Percentiles rank a stretch among this genome's conserved stretches.
phyloP scores from a whole-genome alignment of 1,140 invertebrate species.

The Bombus pyrosoma region DNA sequence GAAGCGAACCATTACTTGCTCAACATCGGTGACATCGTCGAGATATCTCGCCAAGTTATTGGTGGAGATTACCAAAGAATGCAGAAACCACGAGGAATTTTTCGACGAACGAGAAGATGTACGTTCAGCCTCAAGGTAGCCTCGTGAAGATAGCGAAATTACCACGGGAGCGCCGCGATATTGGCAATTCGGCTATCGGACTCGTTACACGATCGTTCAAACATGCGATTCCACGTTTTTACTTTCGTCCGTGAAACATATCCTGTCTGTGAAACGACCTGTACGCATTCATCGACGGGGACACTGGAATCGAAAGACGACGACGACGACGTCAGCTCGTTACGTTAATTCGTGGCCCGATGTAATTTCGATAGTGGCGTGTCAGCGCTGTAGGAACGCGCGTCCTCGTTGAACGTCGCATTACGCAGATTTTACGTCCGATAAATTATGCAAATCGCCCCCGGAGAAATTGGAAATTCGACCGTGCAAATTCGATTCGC shows the following conservation, averaged over 20 bases:
- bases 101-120: not conserved
- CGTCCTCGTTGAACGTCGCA: constrained; percentile 11
- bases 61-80: not conserved
- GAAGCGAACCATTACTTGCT: not conserved
- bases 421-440: constrained; percentile 42
- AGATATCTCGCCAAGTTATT: constrained; percentile 2
- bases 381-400: not conserved
- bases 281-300: no score
- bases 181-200: not conserved
- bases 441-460: constrained; percentile 51
- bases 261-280: no score
- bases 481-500: constrained; percentile 52
- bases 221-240: no score
- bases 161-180: not conserved
- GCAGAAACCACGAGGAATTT: constrained; percentile 21
- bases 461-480: constrained; percentile 48
- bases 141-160: not conserved
- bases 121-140: not conserved
- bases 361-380: constrained; percentile 19
- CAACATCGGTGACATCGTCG: not conserved
- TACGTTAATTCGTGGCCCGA: constrained; percentile 34
- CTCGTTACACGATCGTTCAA: not conserved
- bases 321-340: constrained; percentile 24
- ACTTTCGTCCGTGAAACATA: not conserved
- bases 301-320: not conserved